Conservation (phyloP, 2,113 vertebrate species). For the Aythya baeri region DNA sequence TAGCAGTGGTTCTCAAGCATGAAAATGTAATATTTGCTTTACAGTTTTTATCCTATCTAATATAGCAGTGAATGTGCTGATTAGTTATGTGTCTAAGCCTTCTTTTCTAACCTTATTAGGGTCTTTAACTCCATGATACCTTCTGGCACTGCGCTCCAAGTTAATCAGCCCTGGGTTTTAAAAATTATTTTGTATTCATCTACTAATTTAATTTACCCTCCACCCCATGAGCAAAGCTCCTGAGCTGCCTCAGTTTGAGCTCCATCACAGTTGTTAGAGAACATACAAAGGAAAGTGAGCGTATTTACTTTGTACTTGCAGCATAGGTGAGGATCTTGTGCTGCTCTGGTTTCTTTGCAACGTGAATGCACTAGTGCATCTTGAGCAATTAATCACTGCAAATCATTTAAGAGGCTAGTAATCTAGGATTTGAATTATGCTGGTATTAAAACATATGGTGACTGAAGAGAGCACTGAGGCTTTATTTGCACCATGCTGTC, state of each 20-base stretch:
- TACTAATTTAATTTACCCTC: conserved; percentile 23
- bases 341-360: conserved; percentile 17
- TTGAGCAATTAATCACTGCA: conserved; percentile 17
- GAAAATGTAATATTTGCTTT: conserved; percentile 40
- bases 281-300: not conserved
- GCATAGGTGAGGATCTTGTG: not conserved
- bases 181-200: conserved; percentile 35
- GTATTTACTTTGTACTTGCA: not conserved
- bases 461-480: not conserved
- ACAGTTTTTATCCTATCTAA: conserved; percentile 40
- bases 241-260: not conserved
- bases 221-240: not conserved
- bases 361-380: not conserved
- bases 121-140: conserved; percentile 45
- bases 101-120: conserved; percentile 41
- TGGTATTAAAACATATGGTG: not conserved
- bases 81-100: conserved; percentile 47
- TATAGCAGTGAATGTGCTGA: conserved; percentile 6
- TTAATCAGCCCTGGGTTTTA: conserved; percentile 22
- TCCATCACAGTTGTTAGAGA: not conserved
- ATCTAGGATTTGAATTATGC: conserved; percentile 36
- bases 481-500: not conserved
- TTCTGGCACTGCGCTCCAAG: conserved; percentile 24
- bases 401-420: conserved; percentile 22
- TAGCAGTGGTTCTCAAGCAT: conserved; percentile 17